Percentiles rank a stretch among this genome's conserved stretches.
These are phyloP conservation scores for Acridotheres tristis DNA, from an alignment of 2,797 vertebrate genomes.

Conservation along the genomic window DNA sequence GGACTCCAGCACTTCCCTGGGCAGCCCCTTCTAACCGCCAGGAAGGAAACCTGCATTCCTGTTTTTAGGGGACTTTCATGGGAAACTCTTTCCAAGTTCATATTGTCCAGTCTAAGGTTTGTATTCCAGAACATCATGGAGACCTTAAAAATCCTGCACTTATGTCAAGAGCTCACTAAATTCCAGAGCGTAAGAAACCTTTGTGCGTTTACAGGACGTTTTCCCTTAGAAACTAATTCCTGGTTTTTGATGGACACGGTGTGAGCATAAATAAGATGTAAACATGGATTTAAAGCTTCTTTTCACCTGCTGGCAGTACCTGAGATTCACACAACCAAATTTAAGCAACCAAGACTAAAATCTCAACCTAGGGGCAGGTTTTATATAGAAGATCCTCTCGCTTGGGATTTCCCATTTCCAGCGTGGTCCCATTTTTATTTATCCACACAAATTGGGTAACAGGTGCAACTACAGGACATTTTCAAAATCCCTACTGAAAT, in stretches of 20 bases:
- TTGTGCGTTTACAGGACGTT: neutral
- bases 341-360: neutral
- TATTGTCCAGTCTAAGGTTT: neutral
- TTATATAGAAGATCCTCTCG: neutral
- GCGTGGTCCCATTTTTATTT: neutral
- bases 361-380: neutral
- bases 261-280: neutral
- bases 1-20: neutral
- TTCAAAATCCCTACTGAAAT: neutral
- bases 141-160: neutral
- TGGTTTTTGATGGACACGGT: fast-evolving
- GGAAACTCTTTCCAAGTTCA: neutral
- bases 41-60: neutral
- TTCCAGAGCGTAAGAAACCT: neutral
- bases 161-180: neutral
- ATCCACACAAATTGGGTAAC: neutral
- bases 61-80: neutral
- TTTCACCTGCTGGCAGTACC: neutral
- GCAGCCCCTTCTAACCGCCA: neutral
- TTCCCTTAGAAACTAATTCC: neutral
- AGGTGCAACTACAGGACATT: neutral
- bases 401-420: neutral
- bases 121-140: neutral
- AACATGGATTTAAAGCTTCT: neutral
- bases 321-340: neutral